Evolutionary conservation across 2,113 vertebrate genomes (phyloP), one percentile per base, ranked within the genome.

Genomic region (Nerophis lumbriciformis): DNA sequence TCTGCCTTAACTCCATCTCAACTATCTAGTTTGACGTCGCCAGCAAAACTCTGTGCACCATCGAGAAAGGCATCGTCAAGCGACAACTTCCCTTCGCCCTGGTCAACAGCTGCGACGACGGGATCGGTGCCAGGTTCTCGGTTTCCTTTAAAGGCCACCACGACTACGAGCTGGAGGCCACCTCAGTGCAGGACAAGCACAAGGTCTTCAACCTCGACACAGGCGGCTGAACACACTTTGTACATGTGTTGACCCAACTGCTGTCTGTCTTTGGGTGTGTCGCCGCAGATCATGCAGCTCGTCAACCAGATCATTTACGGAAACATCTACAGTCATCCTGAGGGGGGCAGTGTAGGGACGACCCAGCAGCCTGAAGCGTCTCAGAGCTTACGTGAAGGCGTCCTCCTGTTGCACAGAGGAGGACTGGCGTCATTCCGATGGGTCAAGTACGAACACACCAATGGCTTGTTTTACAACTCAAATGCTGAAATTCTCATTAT

Each of bases 61-160:
- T 91, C 0, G 89, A 92, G 77, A 94, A 91, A 62, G 93, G 92
- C 37, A 93, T 78, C 1, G 59, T 94, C 8, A 90, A 89, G 75
- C 85, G 88, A 4, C 89, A 93, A 60, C 89, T 93, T 65, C 82
- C 83, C 4, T 94, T 93, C 82, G 67, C 79, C 0, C 68, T 66
- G 9, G 84, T 94, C 48, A 91, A 88, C 68, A 89, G 88, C 45
- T 91, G 87, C 39, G 85, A 90, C 8, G 87, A 91, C 44, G 49
- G 80, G 2, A 82, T 83, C 1, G 86, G 90, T 6, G 82, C 82
- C 6, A 79, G 76, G 13, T 88, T 93, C 66, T 79, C 77, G 61
- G 82, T 92, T 64, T 86, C 72, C 4, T 92, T 91, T 63, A 84
- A 85, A 37, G 90, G 72, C 0, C 73, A 88, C 28, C 81, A 85